Conservation (phyloP, 2,888 invertebrate genomes). For the Norana najaformis region DNA sequence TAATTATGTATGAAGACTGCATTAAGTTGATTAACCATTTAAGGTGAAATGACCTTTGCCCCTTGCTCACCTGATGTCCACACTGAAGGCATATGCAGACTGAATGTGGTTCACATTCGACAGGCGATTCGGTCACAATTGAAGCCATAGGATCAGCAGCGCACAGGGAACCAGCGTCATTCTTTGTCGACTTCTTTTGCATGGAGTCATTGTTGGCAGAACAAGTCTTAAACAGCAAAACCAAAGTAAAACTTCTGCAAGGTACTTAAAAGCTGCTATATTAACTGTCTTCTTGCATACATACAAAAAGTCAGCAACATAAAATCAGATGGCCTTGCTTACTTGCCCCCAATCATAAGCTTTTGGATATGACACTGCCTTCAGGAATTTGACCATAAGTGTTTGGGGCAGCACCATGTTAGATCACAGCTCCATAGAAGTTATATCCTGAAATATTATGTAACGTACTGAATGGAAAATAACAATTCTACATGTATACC, state of each 20-base stretch:
- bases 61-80: conserved; percentile 54
- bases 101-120: conserved; percentile 32
- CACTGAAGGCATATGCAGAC: conserved; percentile 60
- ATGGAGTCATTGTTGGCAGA: background rate
- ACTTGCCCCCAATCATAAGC: too few species aligned
- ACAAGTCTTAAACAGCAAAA: background rate
- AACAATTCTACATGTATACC: background rate
- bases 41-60: too few species aligned
- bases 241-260: background rate
- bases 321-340: too few species aligned
- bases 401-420: background rate
- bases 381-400: background rate
- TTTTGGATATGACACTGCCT: background rate
- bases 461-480: background rate
- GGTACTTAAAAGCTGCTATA: background rate
- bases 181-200: background rate
- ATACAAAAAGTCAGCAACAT: too few species aligned
- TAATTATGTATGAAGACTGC: background rate
- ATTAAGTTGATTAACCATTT: background rate
- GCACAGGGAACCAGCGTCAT: conserved; percentile 13
- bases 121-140: background rate
- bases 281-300: background rate
- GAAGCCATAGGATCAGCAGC: background rate
- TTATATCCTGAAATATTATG: background rate
- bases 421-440: background rate